Conservation (phyloP, 2,888 invertebrate species). For the Xestia ashworthii region DNA sequence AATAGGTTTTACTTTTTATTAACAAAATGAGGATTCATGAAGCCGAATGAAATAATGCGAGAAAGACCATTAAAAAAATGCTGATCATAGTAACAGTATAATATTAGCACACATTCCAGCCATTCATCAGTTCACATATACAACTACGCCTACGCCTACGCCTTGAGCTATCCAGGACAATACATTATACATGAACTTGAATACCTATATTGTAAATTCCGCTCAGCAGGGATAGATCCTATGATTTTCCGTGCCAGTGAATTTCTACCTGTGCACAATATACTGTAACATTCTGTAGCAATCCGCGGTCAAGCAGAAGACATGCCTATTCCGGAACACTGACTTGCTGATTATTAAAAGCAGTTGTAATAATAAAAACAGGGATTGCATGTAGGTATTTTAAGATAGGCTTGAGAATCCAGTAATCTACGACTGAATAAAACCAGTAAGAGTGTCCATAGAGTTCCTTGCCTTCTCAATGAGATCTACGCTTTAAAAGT, state of each 20-base stretch:
- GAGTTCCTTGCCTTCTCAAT: not conserved
- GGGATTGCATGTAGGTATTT: not conserved
- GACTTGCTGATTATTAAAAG: slow-evolving; percentile 13
- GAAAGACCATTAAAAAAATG: too few species aligned
- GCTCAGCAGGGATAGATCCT: slow-evolving; percentile 13
- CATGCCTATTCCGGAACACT: slow-evolving; percentile 26
- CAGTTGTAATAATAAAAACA: not conserved
- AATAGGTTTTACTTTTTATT: too few species aligned
- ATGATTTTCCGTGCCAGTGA: slow-evolving; percentile 41
- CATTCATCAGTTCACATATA: not conserved
- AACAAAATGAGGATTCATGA: too few species aligned
- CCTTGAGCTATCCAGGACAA: not conserved
- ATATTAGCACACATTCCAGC: not conserved
- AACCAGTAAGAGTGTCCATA: not conserved
- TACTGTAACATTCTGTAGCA: slow-evolving; percentile 17
- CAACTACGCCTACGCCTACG: too few species aligned
- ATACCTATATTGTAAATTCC: slow-evolving; percentile 6
- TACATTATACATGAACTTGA: slow-evolving; percentile 18
- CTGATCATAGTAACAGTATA: too few species aligned
- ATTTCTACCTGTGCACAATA: slow-evolving; percentile 31
- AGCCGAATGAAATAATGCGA: too few species aligned
- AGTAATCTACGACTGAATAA: too few species aligned
- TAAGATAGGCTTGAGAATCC: too few species aligned
- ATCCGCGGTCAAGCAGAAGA: slow-evolving; percentile 38
- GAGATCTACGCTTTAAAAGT: not conserved